Percentiles rank a stretch among this genome's conserved stretches.
These are phyloP conservation scores for Drosophila lacteicornis DNA, from an alignment of 1,140 invertebrate genomes.

Conservation along the genomic window DNA sequence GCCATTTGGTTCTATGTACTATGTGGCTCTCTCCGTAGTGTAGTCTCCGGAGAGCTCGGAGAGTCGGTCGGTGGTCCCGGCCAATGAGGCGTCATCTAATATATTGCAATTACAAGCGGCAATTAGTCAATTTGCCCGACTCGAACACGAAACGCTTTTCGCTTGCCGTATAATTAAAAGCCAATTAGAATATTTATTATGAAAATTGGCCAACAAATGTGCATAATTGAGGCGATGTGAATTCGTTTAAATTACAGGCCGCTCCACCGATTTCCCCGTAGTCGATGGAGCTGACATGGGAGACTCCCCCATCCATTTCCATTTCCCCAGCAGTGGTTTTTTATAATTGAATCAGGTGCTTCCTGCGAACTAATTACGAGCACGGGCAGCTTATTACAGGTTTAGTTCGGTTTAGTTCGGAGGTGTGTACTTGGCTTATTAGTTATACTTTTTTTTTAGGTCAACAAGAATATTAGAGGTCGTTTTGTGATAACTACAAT, in stretches of 20 bases:
- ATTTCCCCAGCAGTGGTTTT: slow-evolving; percentile 20
- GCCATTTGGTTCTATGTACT: slow-evolving; percentile 46
- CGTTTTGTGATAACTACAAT: neutral
- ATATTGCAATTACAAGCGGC: slow-evolving; percentile 74
- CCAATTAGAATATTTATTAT: slow-evolving; percentile 79
- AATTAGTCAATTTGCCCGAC: slow-evolving; percentile 74
- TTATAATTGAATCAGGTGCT: slow-evolving; percentile 43
- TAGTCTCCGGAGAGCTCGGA: slow-evolving; percentile 8
- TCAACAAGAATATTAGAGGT: slow-evolving; percentile 1
- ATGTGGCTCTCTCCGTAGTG: slow-evolving; percentile 27
- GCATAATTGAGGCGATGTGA: slow-evolving; percentile 55
- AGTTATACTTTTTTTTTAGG: slow-evolving; percentile 7
- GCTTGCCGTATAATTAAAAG: slow-evolving; percentile 70
- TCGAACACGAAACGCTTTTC: slow-evolving; percentile 56
- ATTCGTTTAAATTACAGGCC: slow-evolving; percentile 62
- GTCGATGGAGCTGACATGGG: slow-evolving; percentile 8
- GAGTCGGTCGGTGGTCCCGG: slow-evolving; percentile 23
- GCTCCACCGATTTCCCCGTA: slow-evolving; percentile 21
- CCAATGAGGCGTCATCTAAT: slow-evolving; percentile 73
- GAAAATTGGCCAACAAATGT: slow-evolving; percentile 73
- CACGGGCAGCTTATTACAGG: slow-evolving; percentile 17
- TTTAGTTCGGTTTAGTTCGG: neutral
- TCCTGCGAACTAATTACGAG: slow-evolving; percentile 21
- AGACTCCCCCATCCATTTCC: slow-evolving; percentile 9
- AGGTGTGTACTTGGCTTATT: slow-evolving; percentile 11